These are phyloP conservation scores for Lamellibrachia columna DNA, from an alignment of 2,888 invertebrate species.

Conservation along the genomic window DNA sequence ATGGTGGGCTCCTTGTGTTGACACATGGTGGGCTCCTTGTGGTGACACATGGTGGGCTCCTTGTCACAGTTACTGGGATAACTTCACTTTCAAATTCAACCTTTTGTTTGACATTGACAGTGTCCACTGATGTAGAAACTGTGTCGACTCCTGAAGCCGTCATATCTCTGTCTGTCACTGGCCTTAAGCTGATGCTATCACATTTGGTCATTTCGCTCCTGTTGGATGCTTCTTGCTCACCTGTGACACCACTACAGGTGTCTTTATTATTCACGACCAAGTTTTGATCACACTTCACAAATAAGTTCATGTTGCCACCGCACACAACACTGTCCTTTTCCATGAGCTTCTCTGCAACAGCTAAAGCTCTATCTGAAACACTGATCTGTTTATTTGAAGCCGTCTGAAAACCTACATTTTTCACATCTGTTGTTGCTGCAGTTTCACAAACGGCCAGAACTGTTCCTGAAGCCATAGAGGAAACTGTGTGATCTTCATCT, in stretches of 20 bases:
- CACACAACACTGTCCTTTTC: background rate
- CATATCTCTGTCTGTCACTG: background rate
- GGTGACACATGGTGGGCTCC: background rate
- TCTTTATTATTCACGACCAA: background rate
- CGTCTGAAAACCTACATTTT: background rate
- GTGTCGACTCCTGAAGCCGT: background rate
- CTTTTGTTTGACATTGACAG: background rate
- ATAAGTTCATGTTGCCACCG: background rate
- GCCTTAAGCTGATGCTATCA: background rate
- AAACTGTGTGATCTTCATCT: background rate
- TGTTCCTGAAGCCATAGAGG: background rate
- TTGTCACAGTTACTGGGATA: background rate
- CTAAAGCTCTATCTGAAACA: background rate
- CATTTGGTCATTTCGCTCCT: background rate
- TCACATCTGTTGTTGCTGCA: background rate
- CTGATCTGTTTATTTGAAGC: background rate
- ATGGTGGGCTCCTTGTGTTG: background rate
- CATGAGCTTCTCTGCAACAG: background rate
- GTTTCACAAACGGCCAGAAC: background rate
- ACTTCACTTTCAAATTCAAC: background rate
- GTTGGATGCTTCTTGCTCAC: background rate
- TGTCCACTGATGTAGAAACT: background rate
- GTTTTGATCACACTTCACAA: background rate
- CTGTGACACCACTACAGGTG: background rate
- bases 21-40: background rate